phyloP scores from a whole-genome alignment of 2,797 vertebrate species.

The Sebastes paucispinis region DNA sequence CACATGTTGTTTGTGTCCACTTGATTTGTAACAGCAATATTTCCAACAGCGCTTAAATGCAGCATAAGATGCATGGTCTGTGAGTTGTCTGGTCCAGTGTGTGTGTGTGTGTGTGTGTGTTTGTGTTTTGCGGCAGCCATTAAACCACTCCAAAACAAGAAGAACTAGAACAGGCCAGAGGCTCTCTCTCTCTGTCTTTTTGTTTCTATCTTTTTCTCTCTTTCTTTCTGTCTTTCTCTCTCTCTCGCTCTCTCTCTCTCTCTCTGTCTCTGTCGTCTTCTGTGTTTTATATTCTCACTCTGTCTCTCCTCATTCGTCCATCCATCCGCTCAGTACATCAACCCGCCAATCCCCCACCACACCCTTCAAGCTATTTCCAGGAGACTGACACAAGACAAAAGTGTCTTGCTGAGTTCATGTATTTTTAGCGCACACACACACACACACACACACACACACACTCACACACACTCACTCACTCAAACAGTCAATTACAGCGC shows the following conservation, averaged over 20 bases:
- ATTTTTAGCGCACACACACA: slow-evolving; percentile 51
- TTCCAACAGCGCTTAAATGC: slow-evolving; percentile 26
- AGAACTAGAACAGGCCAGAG: slow-evolving; percentile 62
- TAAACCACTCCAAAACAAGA: slow-evolving; percentile 62
- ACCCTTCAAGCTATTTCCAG: slow-evolving; percentile 64
- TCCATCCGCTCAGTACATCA: slow-evolving; percentile 17
- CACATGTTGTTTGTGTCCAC: slow-evolving; percentile 3
- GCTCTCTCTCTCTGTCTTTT: slow-evolving; percentile 16
- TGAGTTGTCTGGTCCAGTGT: slow-evolving; percentile 8
- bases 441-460: not conserved
- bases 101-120: not conserved
- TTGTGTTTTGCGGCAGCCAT: slow-evolving; percentile 40
- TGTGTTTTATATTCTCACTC: slow-evolving; percentile 14
- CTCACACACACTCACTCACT: no score
- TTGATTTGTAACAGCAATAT: slow-evolving; percentile 24
- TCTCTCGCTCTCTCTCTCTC: slow-evolving; percentile 3
- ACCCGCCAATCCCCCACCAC: not conserved
- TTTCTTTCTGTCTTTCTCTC: not conserved
- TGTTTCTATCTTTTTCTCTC: not conserved
- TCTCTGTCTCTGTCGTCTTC: not conserved
- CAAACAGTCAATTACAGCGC: not conserved
- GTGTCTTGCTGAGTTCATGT: slow-evolving; percentile 54
- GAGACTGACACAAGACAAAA: slow-evolving; percentile 69
- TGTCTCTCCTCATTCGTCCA: slow-evolving; percentile 25
- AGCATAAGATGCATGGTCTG: slow-evolving; percentile 20